Conservation (phyloP, 2,113 vertebrate genomes). For the Gnathonemus echidnorhynchus region DNA sequence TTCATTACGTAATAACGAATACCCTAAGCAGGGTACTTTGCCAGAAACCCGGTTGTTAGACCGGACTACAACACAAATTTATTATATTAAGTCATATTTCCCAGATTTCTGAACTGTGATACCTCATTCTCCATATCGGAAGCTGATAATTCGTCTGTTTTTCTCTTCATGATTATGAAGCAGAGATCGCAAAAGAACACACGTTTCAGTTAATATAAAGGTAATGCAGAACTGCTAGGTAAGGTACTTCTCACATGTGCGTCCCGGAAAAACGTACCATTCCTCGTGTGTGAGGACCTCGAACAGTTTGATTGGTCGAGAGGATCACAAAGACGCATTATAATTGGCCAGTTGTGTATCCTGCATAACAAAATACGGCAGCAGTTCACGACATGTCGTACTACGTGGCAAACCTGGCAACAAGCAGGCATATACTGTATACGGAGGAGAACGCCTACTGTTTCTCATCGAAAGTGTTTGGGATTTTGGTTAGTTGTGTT, state of each 20-base stretch:
- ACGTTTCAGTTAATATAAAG: not conserved
- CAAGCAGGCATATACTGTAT: not conserved
- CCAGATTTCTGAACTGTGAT: not conserved
- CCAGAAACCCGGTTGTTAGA: not conserved
- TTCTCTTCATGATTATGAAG: constrained; percentile 16
- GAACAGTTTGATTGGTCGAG: constrained; percentile 4
- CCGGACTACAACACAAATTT: not conserved
- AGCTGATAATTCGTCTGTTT: not conserved
- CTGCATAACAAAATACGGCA: not conserved
- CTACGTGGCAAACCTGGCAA: not conserved
- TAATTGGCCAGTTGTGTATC: not conserved
- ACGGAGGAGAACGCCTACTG: not conserved
- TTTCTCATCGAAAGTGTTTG: not conserved
- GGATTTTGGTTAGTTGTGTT: not conserved
- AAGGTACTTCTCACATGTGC: not conserved
- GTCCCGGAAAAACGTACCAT: not conserved
- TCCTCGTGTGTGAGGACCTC: not conserved
- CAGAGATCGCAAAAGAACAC: not conserved
- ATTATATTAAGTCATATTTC: not conserved
- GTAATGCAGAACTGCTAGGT: too few relatives aligned
- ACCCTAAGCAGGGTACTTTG: not conserved
- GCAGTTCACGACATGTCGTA: constrained; percentile 2
- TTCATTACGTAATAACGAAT: not conserved
- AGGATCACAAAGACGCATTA: not conserved
- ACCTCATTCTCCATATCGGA: not conserved